Evolutionary conservation across 1,140 invertebrate species (phyloP).

Genomic region (Theocolax elegans): DNA sequence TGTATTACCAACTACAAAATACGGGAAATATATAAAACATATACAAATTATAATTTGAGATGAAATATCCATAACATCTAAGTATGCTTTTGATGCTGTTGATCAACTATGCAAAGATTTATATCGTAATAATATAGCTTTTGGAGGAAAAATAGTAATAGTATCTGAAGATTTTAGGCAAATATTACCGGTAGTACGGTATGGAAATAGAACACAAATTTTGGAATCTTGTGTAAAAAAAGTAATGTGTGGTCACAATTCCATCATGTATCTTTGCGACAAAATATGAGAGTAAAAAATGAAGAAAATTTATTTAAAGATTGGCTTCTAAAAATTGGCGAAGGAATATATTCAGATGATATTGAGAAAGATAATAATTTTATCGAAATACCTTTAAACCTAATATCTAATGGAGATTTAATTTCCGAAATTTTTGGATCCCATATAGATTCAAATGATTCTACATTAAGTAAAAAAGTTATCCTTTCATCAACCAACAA

Average conservation of each 20-base stretch:
- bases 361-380: neutral
- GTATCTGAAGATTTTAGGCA: neutral
- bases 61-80: too few species aligned
- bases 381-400: neutral
- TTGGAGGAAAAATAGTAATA: slow-evolving; percentile 13
- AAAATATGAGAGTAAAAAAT: slow-evolving; percentile 5
- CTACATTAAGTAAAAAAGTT: too few species aligned
- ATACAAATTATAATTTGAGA: too few species aligned
- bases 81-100: too few species aligned
- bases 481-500: too few species aligned
- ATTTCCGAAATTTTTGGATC: too few species aligned
- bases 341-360: neutral
- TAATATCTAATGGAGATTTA: too few species aligned
- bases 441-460: too few species aligned
- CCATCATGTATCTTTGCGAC: neutral
- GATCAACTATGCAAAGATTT: neutral
- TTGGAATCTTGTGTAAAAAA: slow-evolving; percentile 17
- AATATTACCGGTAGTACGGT: neutral
- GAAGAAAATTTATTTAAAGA: neutral
- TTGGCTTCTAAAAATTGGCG: neutral
- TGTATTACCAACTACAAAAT: neutral
- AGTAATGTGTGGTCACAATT: slow-evolving; percentile 12
- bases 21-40: neutral
- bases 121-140: neutral
- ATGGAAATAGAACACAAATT: neutral